Base-by-base conservation (phyloP, 2,113 vertebrate species). In the Scomber japonicus region DNA sequence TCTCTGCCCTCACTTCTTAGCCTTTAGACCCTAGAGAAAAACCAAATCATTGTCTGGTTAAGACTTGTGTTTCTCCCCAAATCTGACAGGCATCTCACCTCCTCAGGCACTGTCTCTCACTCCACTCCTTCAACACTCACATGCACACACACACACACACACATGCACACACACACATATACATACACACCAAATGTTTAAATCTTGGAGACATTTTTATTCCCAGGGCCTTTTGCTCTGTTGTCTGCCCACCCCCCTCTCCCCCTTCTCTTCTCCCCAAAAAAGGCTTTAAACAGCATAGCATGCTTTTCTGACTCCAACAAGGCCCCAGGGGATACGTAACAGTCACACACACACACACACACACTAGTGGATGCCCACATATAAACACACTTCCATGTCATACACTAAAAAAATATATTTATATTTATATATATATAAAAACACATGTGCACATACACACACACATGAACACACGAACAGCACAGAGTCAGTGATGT, bases 31-130 rank as follows among this genome's bases (percentile, higher is more conserved):
- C 77, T 57, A 16, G 54, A 76, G 60, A 73, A 82, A 80, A 82
- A 78, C n/a, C 67, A 81, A 89, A 89, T 90, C 80, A 89, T 87
- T 80, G 78, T 91, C 90, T 88, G 67, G 77, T 87, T 88, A 83
- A 82, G 77, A 84, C 84, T 88, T 89, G 67, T 89, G 83, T 87
- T 84, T 90, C 85, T 83, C 62, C 56, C 59, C 74, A 56, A 68
- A 87, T 92, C 86, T 87, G 91, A 90, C 87, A 90, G 83, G 31
- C 89, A 73, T 85, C 68, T 87, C 74, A 64, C 69, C 59, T 86
- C 92, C 89, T 81, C 81, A 53, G 84, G 91, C 89, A 2, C 54
- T 19, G 45, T 74, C 60, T 80, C 62, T 15, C 3, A n/a, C 27
- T 19, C 31, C 27, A 14, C 35, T 87, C 69, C 49, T 61, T 71